A percentile compares a stretch with the other conserved stretches of the same genome.
phyloP scores from a whole-genome alignment of 2,113 vertebrate genomes.

The Thalassarche chlororhynchos region DNA sequence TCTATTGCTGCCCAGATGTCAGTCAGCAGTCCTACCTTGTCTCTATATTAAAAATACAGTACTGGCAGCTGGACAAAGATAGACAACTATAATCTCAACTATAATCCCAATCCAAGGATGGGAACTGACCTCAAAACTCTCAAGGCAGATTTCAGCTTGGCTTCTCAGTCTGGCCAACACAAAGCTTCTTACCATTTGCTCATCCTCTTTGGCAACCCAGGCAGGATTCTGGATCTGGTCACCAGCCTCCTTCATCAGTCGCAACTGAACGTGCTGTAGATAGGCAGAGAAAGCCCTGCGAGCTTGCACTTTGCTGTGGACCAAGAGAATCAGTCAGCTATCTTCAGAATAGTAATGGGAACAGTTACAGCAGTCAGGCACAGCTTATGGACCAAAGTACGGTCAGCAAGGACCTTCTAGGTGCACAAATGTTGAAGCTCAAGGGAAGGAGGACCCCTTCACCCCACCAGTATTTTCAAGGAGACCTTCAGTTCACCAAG shows the following conservation, averaged over 20 bases:
- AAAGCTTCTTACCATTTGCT: slow-evolving; percentile 90
- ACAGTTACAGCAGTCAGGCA: not conserved
- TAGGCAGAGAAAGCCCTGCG: slow-evolving; percentile 93
- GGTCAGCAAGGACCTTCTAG: not conserved
- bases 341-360: not conserved
- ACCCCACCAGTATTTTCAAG: not conserved
- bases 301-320: slow-evolving; percentile 93
- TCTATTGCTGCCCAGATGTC: not conserved
- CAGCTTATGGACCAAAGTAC: not conserved
- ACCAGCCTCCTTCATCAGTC: slow-evolving; percentile 83
- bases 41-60: not conserved
- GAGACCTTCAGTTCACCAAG: not conserved
- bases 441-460: not conserved
- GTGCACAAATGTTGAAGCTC: not conserved
- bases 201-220: slow-evolving; percentile 85
- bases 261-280: slow-evolving; percentile 88
- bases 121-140: not conserved
- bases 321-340: not conserved
- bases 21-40: not conserved
- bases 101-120: not conserved
- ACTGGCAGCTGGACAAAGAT: not conserved
- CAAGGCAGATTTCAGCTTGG: not conserved
- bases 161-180: not conserved
- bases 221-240: slow-evolving; percentile 71
- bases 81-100: not conserved